A percentile compares a stretch with the other conserved stretches of the same genome.
Evolutionary conservation across 2,797 vertebrate species (phyloP).

Genomic region (Chaenodraco wilsoni): DNA sequence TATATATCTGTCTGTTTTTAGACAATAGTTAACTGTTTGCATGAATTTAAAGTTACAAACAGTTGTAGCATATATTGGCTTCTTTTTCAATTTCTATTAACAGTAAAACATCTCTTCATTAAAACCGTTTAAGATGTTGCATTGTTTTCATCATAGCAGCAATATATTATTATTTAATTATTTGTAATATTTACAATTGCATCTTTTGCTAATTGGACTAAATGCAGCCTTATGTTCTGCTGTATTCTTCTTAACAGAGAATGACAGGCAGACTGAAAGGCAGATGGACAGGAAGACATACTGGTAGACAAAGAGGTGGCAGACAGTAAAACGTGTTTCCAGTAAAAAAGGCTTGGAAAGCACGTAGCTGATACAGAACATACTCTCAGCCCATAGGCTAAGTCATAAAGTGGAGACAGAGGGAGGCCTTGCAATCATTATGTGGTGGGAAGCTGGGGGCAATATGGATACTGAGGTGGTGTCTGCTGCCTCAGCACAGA

Average conservation of each 20-base stretch:
- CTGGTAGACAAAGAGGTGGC: constrained; percentile 24
- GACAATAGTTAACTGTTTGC: neutral
- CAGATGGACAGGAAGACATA: constrained; percentile 30
- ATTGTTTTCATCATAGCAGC: neutral
- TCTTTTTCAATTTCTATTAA: neutral
- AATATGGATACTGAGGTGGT: constrained; percentile 36
- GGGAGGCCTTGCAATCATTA: constrained; percentile 53
- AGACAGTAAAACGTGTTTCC: constrained; percentile 50
- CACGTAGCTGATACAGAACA: constrained; percentile 43
- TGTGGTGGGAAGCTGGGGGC: constrained; percentile 57
- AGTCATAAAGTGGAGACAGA: constrained; percentile 47
- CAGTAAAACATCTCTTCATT: neutral
- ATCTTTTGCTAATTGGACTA: neutral
- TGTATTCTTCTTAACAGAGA: constrained; percentile 14
- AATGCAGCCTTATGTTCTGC: neutral
- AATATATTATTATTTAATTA: too few relatives aligned
- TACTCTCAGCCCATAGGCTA: constrained; percentile 27
- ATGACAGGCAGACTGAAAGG: constrained; percentile 8
- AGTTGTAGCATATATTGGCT: constrained; percentile 3
- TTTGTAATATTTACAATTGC: neutral
- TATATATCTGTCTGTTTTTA: neutral
- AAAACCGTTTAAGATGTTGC: neutral
- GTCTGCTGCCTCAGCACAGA: constrained; percentile 44
- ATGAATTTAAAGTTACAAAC: neutral
- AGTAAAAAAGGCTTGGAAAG: constrained; percentile 42